phyloP scores from a whole-genome alignment of 2,797 vertebrate genomes.

The Lacerta bilineata region DNA sequence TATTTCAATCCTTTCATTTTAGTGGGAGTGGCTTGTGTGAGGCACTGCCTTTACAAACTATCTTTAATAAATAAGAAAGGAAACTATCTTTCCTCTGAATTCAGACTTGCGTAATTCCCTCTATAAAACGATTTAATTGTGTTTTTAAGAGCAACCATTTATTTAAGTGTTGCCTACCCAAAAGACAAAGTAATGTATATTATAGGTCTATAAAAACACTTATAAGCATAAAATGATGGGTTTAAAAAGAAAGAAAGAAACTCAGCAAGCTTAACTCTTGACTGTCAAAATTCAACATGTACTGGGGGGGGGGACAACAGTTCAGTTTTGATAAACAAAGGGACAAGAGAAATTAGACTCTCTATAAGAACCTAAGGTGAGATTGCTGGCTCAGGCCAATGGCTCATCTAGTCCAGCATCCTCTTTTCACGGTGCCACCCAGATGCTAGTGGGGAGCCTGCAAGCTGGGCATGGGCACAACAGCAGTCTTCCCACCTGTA shows the following conservation, averaged over 20 bases:
- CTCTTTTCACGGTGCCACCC: no score
- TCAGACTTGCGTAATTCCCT: background rate
- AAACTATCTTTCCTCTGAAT: background rate
- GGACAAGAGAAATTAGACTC: background rate
- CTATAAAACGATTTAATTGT: background rate
- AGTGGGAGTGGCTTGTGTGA: background rate
- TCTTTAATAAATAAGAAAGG: background rate
- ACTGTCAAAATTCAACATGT: background rate
- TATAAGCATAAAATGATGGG: background rate
- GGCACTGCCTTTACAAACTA: background rate
- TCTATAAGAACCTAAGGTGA: background rate
- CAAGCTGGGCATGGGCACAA: no score
- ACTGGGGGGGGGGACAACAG: no score
- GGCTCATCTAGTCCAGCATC: no score
- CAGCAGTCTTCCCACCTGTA: no score
- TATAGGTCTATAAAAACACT: background rate
- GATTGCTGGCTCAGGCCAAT: no score
- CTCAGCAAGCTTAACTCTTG: background rate
- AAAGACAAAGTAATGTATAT: background rate
- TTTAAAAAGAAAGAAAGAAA: no score
- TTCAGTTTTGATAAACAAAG: background rate
- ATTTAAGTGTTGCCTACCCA: background rate
- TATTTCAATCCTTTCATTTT: slow-evolving; percentile 1
- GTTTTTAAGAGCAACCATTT: background rate
- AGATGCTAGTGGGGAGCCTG: no score